phyloP scores from a whole-genome alignment of 2,888 invertebrate species.

The Salpingus planirostris region DNA sequence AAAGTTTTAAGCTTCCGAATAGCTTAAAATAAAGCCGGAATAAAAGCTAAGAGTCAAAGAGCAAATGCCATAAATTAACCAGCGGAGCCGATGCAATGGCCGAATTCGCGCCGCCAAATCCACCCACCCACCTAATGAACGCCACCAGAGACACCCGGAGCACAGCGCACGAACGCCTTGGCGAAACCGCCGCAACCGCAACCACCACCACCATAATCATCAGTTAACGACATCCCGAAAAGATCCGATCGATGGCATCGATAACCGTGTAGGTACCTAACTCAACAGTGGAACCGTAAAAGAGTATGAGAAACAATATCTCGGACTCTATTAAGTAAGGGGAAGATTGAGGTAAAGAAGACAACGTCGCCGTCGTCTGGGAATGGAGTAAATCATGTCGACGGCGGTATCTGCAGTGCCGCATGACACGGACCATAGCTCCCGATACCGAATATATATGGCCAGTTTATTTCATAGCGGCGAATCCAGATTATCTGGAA shows the following conservation, averaged over 20 bases:
- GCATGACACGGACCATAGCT: constrained; percentile 23
- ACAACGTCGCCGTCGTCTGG: too few relatives aligned
- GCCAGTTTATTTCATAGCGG: constrained; percentile 26
- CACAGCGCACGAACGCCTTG: too few relatives aligned
- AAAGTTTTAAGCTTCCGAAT: constrained; percentile 30
- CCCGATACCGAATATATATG: constrained; percentile 29
- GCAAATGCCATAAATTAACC: constrained; percentile 32
- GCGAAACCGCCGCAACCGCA: too few relatives aligned
- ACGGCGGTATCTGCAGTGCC: constrained; percentile 24
- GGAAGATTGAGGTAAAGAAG: too few relatives aligned
- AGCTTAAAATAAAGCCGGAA: constrained; percentile 30
- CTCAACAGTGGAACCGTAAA: too few relatives aligned
- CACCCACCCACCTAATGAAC: constrained; percentile 6
- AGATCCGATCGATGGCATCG: too few relatives aligned
- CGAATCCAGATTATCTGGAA: constrained; percentile 23
- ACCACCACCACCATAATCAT: too few relatives aligned
- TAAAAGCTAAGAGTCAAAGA: constrained; percentile 26
- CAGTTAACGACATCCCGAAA: too few relatives aligned
- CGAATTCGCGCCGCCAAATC: constrained; percentile 9
- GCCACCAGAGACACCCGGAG: too few relatives aligned
- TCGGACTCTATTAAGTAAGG: too few relatives aligned
- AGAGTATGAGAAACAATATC: too few relatives aligned
- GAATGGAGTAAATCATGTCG: constrained; percentile 4
- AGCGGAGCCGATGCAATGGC: constrained; percentile 22
- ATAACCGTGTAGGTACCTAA: too few relatives aligned